Evolutionary conservation across 1,140 invertebrate species (phyloP).

Genomic region (Asbolus verrucosus): DNA sequence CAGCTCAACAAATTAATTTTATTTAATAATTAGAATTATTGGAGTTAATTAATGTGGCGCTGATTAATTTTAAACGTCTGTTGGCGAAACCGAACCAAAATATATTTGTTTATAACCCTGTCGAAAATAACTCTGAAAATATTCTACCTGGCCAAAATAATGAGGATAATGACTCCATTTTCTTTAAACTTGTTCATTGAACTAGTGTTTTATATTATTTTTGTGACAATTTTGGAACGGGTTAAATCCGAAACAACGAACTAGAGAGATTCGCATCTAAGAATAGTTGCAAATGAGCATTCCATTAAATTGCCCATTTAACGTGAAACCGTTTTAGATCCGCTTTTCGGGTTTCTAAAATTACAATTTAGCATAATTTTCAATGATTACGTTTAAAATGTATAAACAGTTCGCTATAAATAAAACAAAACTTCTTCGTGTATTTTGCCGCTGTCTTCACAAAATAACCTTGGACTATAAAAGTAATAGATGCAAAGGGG

Average conservation of each 20-base stretch:
- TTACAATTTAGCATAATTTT: no score
- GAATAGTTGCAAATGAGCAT: conserved; percentile 36
- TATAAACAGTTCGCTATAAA: no score
- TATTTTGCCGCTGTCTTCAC: no score
- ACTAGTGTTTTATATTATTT: conserved; percentile 44
- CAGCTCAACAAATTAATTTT: conserved; percentile 2
- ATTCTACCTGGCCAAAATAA: conserved; percentile 44
- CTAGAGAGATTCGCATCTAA: conserved; percentile 24
- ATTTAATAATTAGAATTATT: conserved; percentile 1
- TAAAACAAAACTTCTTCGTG: no score
- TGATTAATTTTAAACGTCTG: conserved; percentile 2
- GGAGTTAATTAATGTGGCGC: conserved; percentile 19
- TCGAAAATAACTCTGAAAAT: conserved; percentile 38
- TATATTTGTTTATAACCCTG: conserved; percentile 35
- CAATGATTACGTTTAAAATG: no score
- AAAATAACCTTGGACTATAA: background rate
- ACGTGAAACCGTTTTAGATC: conserved; percentile 17
- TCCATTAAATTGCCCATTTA: conserved; percentile 16
- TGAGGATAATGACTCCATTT: conserved; percentile 45
- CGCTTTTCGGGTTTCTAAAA: background rate
- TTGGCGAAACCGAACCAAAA: conserved; percentile 27
- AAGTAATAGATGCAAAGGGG: background rate
- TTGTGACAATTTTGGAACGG: conserved; percentile 42
- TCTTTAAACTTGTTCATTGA: conserved; percentile 45
- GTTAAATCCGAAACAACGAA: conserved; percentile 42